Evolutionary conservation across 2,113 vertebrate genomes (phyloP), one percentile per base, ranked within the genome.

Genomic region (Heteronetta atricapilla): DNA sequence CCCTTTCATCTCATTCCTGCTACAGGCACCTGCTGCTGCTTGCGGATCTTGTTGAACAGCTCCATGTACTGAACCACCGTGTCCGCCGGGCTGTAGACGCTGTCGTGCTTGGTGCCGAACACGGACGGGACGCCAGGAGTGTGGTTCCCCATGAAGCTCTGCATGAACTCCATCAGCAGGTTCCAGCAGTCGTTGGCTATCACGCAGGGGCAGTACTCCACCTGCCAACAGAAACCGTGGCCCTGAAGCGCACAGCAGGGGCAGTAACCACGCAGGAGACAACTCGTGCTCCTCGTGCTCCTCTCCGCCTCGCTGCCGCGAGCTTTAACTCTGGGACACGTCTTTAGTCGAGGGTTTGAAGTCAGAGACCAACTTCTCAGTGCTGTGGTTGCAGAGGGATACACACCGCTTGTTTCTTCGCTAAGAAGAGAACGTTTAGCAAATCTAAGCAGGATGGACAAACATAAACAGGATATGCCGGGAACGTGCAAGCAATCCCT

Each of bases 11-110:
- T 98, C 67, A 99, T 99, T 18, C 98, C 99, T 10, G 98, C 98
- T 58, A 99, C 98, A 0, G 98, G 97, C 29, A 98, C 98, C 91
- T 98, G 98, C 97, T 99, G 99, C 95, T 98, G 98, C 96, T 99
- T 99, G 68, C 99, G 99, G 62, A 99, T 98, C 96, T 99, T 99
- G 97, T 99, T 99, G 97, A 99, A 99, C 82, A 99, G 98, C 95
- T 99, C 99, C 97, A 99, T 98, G 96, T 99, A 99, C 96, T 99
- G 99, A 76, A 98, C 98, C 99, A 99, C 98, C 36, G 99, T 99
- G 96, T 99, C 99, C 4, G 98, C 98, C 0, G 98, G 98, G 76
- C 98, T 87, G 28, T 99, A 99, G 76, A 99, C 90, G 4, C 98
- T 98, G 52, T 99, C 99, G 0, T 99, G 98, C 95, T 99, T 99